A percentile compares a stretch with the other conserved stretches of the same genome.
Evolutionary conservation across 23 tunicate genomes (phyloP).

Genomic region (Halocynthia aurantium): DNA sequence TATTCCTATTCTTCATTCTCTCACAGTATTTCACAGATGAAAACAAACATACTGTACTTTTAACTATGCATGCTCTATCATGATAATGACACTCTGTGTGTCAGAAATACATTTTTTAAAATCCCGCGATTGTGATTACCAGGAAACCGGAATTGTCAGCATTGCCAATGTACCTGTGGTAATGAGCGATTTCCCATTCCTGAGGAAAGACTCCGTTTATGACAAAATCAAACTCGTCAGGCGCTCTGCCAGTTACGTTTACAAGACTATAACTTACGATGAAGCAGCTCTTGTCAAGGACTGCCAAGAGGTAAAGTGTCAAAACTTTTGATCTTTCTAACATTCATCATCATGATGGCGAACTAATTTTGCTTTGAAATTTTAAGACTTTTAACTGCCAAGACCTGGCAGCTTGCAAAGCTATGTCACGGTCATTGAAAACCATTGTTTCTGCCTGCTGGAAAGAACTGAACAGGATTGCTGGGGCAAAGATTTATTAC

Average conservation of each 20-base stretch:
- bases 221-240: not conserved
- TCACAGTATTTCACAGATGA: too few relatives aligned
- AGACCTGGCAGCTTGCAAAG: not conserved
- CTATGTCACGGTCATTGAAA: not conserved
- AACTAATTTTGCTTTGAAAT: not conserved
- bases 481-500: constrained; percentile 14
- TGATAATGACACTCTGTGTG: too few relatives aligned
- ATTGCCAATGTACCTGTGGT: not conserved
- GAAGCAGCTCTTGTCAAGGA: not conserved
- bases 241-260: not conserved
- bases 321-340: not conserved
- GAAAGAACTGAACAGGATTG: not conserved
- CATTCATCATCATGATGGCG: too few relatives aligned
- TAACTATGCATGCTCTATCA: too few relatives aligned
- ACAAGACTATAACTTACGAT: not conserved
- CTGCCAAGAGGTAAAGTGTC: constrained; percentile 4
- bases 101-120: too few relatives aligned
- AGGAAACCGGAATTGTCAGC: not conserved
- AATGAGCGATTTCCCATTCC: constrained; percentile 18
- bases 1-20: too few relatives aligned
- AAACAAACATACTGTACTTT: too few relatives aligned
- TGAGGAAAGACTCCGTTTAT: not conserved
- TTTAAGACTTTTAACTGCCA: constrained; percentile 4
- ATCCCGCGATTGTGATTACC: not conserved
- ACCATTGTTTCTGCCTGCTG: not conserved